These are phyloP conservation scores for Battus philenor DNA, from an alignment of 1,140 invertebrate genomes.

Conservation along the genomic window DNA sequence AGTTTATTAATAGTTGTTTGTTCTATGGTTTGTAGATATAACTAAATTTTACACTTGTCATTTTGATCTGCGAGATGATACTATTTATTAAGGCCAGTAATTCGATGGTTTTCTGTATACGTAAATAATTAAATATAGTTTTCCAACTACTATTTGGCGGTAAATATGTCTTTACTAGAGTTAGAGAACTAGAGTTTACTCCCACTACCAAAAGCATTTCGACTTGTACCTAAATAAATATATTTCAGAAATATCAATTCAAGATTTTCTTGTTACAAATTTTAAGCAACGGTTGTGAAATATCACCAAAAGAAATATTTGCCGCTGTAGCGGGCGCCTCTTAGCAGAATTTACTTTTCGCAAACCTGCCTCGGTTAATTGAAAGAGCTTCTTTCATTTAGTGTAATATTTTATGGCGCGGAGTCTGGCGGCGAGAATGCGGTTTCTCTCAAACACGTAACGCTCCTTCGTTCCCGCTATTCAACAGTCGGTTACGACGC, in stretches of 20 bases:
- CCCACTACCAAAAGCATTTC: no score
- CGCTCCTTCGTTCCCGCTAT: conserved; percentile 37
- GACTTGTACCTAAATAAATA: no score
- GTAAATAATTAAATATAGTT: no score
- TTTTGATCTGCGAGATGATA: no score
- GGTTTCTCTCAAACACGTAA: conserved; percentile 43
- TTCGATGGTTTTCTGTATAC: no score
- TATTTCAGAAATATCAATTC: conserved; percentile 1
- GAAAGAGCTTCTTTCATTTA: conserved; percentile 70
- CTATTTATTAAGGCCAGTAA: no score
- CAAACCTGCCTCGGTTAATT: conserved; percentile 69
- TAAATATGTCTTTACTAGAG: no score
- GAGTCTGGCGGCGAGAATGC: conserved; percentile 38
- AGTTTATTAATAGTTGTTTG: no score
- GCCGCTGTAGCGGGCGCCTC: conserved; percentile 39
- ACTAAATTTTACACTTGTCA: no score
- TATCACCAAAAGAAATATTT: conserved; percentile 44
- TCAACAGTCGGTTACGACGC: conserved; percentile 41
- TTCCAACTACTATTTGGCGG: no score
- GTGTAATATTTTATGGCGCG: conserved; percentile 66
- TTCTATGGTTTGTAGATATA: no score
- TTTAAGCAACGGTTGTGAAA: conserved; percentile 21
- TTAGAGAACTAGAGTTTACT: no score
- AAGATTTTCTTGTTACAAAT: conserved; percentile 5
- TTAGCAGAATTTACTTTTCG: conserved; percentile 63